Base-by-base conservation (phyloP, 30 jellyfish, hydroid and myxozoan species). In the Hydra vulgaris region DNA sequence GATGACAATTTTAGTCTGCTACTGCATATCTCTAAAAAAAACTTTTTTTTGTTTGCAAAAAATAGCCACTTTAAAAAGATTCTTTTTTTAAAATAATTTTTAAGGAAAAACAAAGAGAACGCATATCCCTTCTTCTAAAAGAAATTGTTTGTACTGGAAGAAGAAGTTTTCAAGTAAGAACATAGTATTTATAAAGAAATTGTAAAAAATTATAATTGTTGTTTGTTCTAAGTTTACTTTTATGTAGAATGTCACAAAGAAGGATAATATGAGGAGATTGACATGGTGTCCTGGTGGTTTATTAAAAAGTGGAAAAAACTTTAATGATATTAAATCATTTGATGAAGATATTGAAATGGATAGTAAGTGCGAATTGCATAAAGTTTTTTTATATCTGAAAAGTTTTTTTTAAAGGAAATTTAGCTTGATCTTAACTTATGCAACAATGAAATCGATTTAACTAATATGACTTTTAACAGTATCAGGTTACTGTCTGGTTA, bases 201-300 rank as follows among this genome's bases (percentile, higher is more conserved):
- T n/a, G n/a, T n/a, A n/a, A n/a, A n/a, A n/a, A n/a, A n/a, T n/a
- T n/a, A n/a, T n/a, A n/a, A n/a, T n/a, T n/a, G n/a, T n/a, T n/a
- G n/a, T n/a, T n/a, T n/a, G n/a, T n/a, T n/a, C 61, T 40, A 3
- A 40, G 5, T 40, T 40, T 40, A 3, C 12, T 5, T 12, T 40
- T 5, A 5, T 40, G 5, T 40, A 40, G 61, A 40, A 40, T 40
- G 61, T 40, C 8, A 12, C 12, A 3, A 40, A 40, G 61, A 40
- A 40, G 12, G 61, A 40, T 40, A 40, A 40, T 40, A 40, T 40
- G 61, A 40, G 61, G 12, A 52, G 96, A 26, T 90, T 84, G 82
- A 89, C 96, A 7, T 89, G 96, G 96, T 89, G 96, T 76, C 96
- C 96, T 7, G 96, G 96, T 68, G 87, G 85, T n/a, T 78, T 79